Base-by-base conservation (phyloP, 2,888 invertebrate genomes). In the Argyresthia goedartella region DNA sequence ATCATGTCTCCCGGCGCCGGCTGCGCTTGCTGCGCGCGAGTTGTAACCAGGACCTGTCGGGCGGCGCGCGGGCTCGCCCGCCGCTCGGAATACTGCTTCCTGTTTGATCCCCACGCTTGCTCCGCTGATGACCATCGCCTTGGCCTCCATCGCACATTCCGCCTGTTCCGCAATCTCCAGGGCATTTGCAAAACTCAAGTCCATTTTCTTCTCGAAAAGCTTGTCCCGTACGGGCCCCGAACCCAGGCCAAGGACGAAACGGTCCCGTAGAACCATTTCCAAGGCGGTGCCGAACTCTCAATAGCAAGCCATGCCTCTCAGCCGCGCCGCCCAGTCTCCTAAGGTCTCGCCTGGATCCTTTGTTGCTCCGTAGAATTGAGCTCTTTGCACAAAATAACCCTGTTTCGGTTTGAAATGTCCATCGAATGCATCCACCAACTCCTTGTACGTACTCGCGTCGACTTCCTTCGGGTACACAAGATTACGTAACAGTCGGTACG, bases 231-330 rank as follows among this genome's bases (percentile, higher is more conserved):
- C 55, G n/a, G 58, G 52, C 8, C 58, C 57, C 8, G 55, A 34
- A 59, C n/a, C n/a, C n/a, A n/a, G n/a, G n/a, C n/a, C n/a, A n/a
- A n/a, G n/a, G n/a, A n/a, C n/a, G n/a, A n/a, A 60, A 46, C 57
- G 57, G 44, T 61, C 60, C n/a, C 44, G 53, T 1, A 60, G 42
- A 8, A 34, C 45, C 47, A 52, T 53, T 35, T 58, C 57, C 16
- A 60, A 43, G 13, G 55, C 57, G 33, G 52, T 39, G 35, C 57
- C 59, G 54, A 59, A 57, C 11, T 57, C 52, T 44, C 60, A 57
- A 35, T 55, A 53, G 16, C 52, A 56, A 36, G 55, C 11, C 47
- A 53, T 47, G 48, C 54, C 51, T 14, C 56, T 43, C 14, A 55
- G 34, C n/a, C n/a, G n/a, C n/a, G n/a, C n/a, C n/a, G n/a, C n/a